Evolutionary conservation across 2,797 vertebrate genomes (phyloP), one percentile per base, ranked within the genome.

Genomic region (Miichthys miiuy): DNA sequence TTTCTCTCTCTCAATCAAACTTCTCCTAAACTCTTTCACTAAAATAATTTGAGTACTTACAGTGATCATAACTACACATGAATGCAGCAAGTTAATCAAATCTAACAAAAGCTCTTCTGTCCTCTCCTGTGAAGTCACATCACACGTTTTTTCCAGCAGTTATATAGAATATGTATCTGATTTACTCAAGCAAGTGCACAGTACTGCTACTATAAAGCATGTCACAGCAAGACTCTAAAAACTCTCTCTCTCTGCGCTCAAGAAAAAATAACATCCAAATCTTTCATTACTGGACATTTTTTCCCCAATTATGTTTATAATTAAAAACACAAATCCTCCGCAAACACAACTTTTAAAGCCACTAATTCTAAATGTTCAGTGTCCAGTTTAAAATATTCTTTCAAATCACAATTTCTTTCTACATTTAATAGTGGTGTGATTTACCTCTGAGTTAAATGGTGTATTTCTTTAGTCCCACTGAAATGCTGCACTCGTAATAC

Each of bases 401-500:
- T 68, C 10, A 62, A 46, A 60, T 6, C 21, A 18, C 14, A 8
- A 54, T 65, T 61, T 73, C 46, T 46, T 41, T 9, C 74, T 58
- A 30, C 16, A 74, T 77, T 55, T 42, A 70, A 76, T 58, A 66
- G 54, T 41, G 21, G 38, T 23, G 20, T 50, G 8, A 68, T 87
- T 92, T 92, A 92, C 90, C 88, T 93, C 71, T 0, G 25, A 72
- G 86, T 78, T 74, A 76, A 78, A 74, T 69, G 69, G 11, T 71
- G 75, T 63, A 27, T 66, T 65, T 84, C 70, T 83, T 25, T 63
- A 47, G 72, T 88, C 75, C 66, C 54, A 57, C 48, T 54, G 81
- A 83, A 79, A 63, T 60, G 51, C 74, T 74, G 78, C 68, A 34
- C 63, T 70, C 57, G 51, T 46, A 66, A 18, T 12, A 20, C 38